Base-by-base conservation (phyloP, 2,113 vertebrate genomes). In the Chrysemys picta region DNA sequence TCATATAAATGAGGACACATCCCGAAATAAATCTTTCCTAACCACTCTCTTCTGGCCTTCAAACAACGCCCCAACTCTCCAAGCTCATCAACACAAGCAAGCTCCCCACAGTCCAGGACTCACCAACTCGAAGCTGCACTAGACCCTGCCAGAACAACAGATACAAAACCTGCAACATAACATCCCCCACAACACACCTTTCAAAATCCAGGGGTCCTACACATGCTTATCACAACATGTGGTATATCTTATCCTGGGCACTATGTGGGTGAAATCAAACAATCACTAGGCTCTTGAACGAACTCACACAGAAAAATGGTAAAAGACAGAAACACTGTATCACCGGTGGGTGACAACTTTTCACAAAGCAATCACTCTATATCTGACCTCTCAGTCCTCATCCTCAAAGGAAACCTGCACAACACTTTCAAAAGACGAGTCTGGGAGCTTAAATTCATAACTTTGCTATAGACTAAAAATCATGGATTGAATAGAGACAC, bases 1-100 rank as follows among this genome's bases (percentile, higher is more conserved):
- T 99, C 98, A 98, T 98, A 45, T 38, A 9, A 10, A 38, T 38
- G 9, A 72, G 9, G 9, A 38, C 5, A 72, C 35, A 38, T 72
- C 17, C 65, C 22, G 19, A 72, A 72, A 21, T 2, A 72, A 38
- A n/a, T 72, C 19, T 38, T 72, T n/a, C 17, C 35, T 72, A 8
- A 22, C 19, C 5, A 1, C 65, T 19, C 5, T 38, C 35, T 72
- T 72, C 65, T 72, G 65, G 65, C n/a, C 65, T 72, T 72, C 65
- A 38, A 10, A 38, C 35, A 35, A 62, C 59, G 6, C 16, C 35
- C 5, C 35, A 69, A 21, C 35, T 69, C 35, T 69, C 17, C 35
- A 69, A 38, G 65, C 17, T 72, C n/a, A 10, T 10, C 65, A 19
- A 3, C n/a, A 72, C n/a, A 72, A 22, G 9, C 8, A 38, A 38